Evolutionary conservation across 1,140 invertebrate genomes (phyloP).

Genomic region (Orchestia grillus): DNA sequence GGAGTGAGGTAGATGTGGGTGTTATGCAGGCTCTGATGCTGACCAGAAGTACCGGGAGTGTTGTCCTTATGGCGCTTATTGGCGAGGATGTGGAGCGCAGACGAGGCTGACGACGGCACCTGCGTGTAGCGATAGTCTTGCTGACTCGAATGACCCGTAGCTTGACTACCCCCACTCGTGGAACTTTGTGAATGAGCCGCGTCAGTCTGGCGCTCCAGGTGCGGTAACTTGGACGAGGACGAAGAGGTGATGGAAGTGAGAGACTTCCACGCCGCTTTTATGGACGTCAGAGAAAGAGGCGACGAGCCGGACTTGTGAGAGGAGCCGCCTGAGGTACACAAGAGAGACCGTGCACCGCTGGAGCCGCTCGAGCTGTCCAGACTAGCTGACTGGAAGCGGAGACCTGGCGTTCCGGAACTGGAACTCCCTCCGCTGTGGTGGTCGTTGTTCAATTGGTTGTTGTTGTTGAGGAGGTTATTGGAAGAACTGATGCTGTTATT

Average conservation of each 20-base stretch:
- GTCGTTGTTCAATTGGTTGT: conserved; percentile 25
- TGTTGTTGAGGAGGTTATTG: conserved; percentile 24
- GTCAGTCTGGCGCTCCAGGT: conserved; percentile 62
- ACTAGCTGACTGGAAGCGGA: conserved; percentile 59
- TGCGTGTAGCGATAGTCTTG: conserved; percentile 70
- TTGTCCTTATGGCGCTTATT: conserved; percentile 64
- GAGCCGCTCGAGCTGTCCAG: conserved; percentile 52
- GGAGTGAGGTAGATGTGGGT: conserved; percentile 70
- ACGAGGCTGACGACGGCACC: conserved; percentile 64
- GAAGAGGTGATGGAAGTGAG: conserved; percentile 62
- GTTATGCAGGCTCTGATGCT: conserved; percentile 60
- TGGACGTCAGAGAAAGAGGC: conserved; percentile 64
- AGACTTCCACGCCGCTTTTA: conserved; percentile 66
- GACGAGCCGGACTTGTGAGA: conserved; percentile 55
- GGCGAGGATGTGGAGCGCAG: conserved; percentile 49
- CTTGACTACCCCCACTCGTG: conserved; percentile 59
- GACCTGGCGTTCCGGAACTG: background rate
- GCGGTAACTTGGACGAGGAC: conserved; percentile 61
- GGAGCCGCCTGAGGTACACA: conserved; percentile 57
- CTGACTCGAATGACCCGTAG: conserved; percentile 34
- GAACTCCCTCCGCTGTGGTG: conserved; percentile 13
- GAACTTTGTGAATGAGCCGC: conserved; percentile 58
- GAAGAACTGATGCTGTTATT: background rate
- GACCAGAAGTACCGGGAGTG: conserved; percentile 63
- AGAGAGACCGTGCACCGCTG: conserved; percentile 56